phyloP scores from a whole-genome alignment of 2,113 vertebrate species.

The Gopherus evgoodei region DNA sequence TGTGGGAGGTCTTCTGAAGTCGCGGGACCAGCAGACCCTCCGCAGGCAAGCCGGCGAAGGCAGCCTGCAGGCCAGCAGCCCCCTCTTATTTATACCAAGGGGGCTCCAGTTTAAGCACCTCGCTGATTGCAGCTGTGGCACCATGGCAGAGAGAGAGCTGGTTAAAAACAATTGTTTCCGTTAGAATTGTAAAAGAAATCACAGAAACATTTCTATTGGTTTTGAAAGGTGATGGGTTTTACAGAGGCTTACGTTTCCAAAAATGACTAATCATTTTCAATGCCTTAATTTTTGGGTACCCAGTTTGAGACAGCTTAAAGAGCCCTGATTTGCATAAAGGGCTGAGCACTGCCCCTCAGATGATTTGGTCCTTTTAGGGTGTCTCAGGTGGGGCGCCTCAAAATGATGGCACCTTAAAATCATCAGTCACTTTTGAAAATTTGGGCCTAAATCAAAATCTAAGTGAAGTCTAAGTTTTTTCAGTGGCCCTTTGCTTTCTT shows the following conservation, averaged over 20 bases:
- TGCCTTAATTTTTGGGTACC: not conserved
- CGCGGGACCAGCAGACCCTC: too few species aligned
- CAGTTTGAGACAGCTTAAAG: not conserved
- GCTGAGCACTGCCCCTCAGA: not conserved
- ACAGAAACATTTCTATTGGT: not conserved
- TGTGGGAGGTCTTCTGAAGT: too few species aligned
- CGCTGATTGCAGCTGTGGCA: not conserved
- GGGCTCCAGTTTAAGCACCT: constrained; percentile 21
- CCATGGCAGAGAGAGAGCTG: not conserved
- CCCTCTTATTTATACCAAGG: not conserved
- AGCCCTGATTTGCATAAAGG: not conserved
- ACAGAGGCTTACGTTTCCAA: not conserved
- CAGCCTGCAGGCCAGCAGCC: not conserved
- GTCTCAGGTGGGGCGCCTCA: not conserved
- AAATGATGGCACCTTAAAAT: constrained; percentile 1
- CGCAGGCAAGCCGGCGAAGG: too few species aligned
- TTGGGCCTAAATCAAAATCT: not conserved
- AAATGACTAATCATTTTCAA: not conserved
- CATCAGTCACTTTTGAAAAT: not conserved
- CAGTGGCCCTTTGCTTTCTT: not conserved
- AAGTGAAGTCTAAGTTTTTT: not conserved
- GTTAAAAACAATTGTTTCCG: not conserved
- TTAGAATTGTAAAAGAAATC: not conserved
- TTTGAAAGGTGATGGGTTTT: not conserved
- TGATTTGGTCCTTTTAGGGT: not conserved